A percentile compares a stretch with the other conserved stretches of the same genome.
Evolutionary conservation across 2,113 vertebrate genomes (phyloP).

Genomic region (Plecotus auritus): DNA sequence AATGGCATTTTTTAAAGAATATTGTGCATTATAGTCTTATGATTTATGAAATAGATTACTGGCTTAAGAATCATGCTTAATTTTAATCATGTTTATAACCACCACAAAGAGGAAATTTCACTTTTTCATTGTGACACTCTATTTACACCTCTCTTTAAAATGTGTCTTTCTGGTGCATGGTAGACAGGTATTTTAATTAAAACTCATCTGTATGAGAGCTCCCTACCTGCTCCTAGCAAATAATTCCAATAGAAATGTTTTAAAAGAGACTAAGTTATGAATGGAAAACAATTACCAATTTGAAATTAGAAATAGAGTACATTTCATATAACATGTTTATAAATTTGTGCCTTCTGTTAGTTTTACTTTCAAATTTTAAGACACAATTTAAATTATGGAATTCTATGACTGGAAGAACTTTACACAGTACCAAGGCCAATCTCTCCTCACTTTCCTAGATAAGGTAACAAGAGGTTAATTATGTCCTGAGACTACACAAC

Average conservation of each 20-base stretch:
- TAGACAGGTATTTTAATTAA: slow-evolving; percentile 57
- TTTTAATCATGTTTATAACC: slow-evolving; percentile 30
- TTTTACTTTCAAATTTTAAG: slow-evolving; percentile 69
- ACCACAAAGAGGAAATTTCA: neutral
- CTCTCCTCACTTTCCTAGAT: neutral
- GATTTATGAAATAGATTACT: slow-evolving; percentile 11
- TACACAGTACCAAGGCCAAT: neutral
- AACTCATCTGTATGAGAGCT: slow-evolving; percentile 31
- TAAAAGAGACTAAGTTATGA: slow-evolving; percentile 12
- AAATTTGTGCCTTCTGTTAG: slow-evolving; percentile 52
- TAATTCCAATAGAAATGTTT: slow-evolving; percentile 50
- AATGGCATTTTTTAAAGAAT: slow-evolving; percentile 15
- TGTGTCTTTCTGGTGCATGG: neutral
- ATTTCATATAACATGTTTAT: slow-evolving; percentile 38
- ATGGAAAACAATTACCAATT: slow-evolving; percentile 56
- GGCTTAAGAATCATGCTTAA: slow-evolving; percentile 4
- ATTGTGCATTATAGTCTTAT: neutral
- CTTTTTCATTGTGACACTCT: neutral
- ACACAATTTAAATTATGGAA: slow-evolving; percentile 44
- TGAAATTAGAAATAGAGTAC: slow-evolving; percentile 53
- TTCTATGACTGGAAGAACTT: slow-evolving; percentile 13
- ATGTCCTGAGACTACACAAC: neutral
- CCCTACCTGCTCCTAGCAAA: slow-evolving; percentile 56
- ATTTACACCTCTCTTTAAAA: slow-evolving; percentile 49
- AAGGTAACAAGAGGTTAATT: slow-evolving; percentile 7